phyloP scores from a whole-genome alignment of 2,113 vertebrate genomes.

The Myxocyprinus asiaticus region DNA sequence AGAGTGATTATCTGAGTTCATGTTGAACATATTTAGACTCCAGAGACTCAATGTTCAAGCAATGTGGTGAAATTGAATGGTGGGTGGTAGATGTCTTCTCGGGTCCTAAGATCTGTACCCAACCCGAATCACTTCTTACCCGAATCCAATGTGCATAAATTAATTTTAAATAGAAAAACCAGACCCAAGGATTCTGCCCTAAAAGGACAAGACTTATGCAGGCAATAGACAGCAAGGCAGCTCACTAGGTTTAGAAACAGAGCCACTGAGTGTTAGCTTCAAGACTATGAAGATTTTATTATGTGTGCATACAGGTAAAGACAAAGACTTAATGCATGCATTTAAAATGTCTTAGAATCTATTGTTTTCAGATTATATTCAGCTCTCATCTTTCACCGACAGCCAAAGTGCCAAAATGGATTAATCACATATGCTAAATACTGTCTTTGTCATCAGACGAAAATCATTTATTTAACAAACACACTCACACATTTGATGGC shows the following conservation, averaged over 20 bases:
- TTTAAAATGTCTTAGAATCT: slow-evolving; percentile 73
- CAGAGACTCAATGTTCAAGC: too few relatives aligned
- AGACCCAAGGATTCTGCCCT: too few relatives aligned
- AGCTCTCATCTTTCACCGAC: slow-evolving; percentile 3
- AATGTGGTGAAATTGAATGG: too few relatives aligned
- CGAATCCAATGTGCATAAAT: too few relatives aligned
- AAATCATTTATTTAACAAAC: slow-evolving; percentile 12
- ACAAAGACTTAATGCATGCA: slow-evolving; percentile 62
- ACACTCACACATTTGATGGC: slow-evolving; percentile 27
- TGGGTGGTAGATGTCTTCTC: too few relatives aligned
- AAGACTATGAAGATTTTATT: slow-evolving; percentile 13
- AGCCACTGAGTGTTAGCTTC: slow-evolving; percentile 1
- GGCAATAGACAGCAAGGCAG: background rate
- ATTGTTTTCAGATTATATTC: slow-evolving; percentile 63
- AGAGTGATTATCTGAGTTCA: too few relatives aligned
- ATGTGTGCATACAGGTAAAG: background rate
- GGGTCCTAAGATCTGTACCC: too few relatives aligned
- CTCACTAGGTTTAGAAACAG: background rate
- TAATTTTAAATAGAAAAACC: too few relatives aligned
- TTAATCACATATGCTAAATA: slow-evolving; percentile 36
- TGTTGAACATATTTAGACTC: too few relatives aligned
- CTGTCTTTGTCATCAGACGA: slow-evolving; percentile 7
- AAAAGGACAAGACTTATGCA: too few relatives aligned
- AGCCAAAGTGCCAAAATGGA: slow-evolving; percentile 33
- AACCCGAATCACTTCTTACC: too few relatives aligned